Evolutionary conservation across 2,113 vertebrate species (phyloP), one percentile per base, ranked within the genome.

Genomic region (Meriones unguiculatus): DNA sequence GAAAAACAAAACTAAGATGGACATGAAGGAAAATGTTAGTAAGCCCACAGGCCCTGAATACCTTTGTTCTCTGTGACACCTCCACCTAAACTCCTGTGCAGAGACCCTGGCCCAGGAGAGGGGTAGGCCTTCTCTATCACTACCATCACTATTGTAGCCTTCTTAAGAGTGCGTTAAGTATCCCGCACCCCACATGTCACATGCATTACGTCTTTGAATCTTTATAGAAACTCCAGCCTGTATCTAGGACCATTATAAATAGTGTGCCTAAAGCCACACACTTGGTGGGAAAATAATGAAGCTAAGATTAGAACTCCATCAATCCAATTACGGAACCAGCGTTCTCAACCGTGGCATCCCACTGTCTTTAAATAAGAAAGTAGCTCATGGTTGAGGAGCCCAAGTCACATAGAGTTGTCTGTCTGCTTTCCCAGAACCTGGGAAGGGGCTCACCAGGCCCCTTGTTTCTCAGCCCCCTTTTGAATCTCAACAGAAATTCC

Each of bases 221-320:
- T 24, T 87, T 25, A 30, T 35, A 70, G 46, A 50, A 90, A 54
- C 76, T 64, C n/a, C 22, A 2, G 57, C 10, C 57, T 87, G 3
- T 50, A 87, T 52, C 46, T 67, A 69, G 5, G 24, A 8, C 73
- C 69, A 46, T 76, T 90, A 13, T 3, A 67, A 93, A 69, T 41
- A 76, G 76, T 9, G 54, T 84, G 28, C 50, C 73, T 89, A 84
- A 65, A 87, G 67, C 70, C 52, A 84, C 64, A 82, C 4, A 22
- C n/a, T 81, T 84, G 35, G 64, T 70, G 15, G 38, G 67, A 89
- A 93, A 89, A 84, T 69, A 38, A 91, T 78, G 73, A 89, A 91
- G 73, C 52, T 76, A 67, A 69, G 62, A 73, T 80, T 17, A 62
- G 17, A 73, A 86, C 70, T 15, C 57, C 75, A 10, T 11, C 75